phyloP scores from a whole-genome alignment of 2,888 invertebrate genomes.

The Lasioglossum figueresi region DNA sequence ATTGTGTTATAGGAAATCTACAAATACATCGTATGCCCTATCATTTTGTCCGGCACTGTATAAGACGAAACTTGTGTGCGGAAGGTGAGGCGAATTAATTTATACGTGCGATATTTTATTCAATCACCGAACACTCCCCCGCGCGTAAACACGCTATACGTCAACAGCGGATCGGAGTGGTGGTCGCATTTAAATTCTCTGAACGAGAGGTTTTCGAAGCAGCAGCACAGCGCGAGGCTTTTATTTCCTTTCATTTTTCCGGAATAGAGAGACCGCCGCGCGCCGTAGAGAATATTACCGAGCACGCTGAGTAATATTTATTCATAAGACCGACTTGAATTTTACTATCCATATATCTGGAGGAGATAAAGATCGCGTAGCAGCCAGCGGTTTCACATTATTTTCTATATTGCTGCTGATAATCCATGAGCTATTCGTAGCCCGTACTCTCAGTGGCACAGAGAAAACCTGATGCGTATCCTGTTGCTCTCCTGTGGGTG shows the following conservation, averaged over 20 bases:
- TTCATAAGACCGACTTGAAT: conserved; percentile 6
- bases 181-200: neutral
- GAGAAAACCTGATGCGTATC: neutral
- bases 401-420: conserved; percentile 9
- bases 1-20: too few relatives aligned
- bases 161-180: neutral
- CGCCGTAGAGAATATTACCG: neutral
- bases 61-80: too few relatives aligned
- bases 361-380: conserved; percentile 8
- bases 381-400: conserved; percentile 6
- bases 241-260: neutral
- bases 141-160: neutral
- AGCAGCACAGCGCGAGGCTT: neutral
- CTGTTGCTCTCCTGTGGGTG: neutral
- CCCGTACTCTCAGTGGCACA: neutral
- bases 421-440: neutral
- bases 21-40: too few relatives aligned
- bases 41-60: too few relatives aligned
- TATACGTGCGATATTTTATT: neutral
- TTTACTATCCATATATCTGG: neutral
- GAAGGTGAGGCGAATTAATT: neutral
- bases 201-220: neutral
- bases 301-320: neutral
- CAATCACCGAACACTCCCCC: neutral
- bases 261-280: neutral